Evolutionary conservation across 1,140 invertebrate genomes (phyloP), one percentile per base, ranked within the genome.

Genomic region (Linepithema humile): DNA sequence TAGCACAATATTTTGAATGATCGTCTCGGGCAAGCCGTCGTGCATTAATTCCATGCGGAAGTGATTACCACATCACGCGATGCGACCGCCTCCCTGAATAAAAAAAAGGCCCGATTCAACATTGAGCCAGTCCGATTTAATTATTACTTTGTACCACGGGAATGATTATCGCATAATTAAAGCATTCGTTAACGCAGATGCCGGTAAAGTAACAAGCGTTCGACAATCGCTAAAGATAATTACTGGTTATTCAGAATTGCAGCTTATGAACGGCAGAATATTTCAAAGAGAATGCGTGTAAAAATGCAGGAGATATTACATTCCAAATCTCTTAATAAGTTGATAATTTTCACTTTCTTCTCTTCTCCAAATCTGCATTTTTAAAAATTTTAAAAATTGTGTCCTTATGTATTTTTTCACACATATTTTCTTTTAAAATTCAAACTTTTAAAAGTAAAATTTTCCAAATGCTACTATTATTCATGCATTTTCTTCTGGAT

Each of bases 121-220:
- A 77, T 23, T 26, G 74, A 77, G 45, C 43, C 29, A 38, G 29
- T 77, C 73, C 32, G 74, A 77, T 77, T 43, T 77, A 65, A 77
- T 77, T 77, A 77, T 77, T 77, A 77, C 74, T 77, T 53, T 65
- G 59, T 65, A 9, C 73, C 29, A 35, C 26, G 48, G 43, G 45
- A 50, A 45, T 65, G 43, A 65, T 77, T 77, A 77, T 65, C 74
- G 62, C 17, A 20, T 77, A 77, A 77, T 77, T 77, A 77, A 77
- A 15, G 74, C 43, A 65, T 53, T 77, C 60, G 59, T 77, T 77
- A 77, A 38, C 32, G 40, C 35, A 32, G 38, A 29, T 29, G 38
- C 60, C 59, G 59, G 35, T 32, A 26, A 53, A 50, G 74, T 77
- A 65, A 65, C 43, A 77, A 77, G 60, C 59, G 43, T 65, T 77